Base-by-base conservation (phyloP, 2,888 invertebrate species). In the Mythimna lalbum region DNA sequence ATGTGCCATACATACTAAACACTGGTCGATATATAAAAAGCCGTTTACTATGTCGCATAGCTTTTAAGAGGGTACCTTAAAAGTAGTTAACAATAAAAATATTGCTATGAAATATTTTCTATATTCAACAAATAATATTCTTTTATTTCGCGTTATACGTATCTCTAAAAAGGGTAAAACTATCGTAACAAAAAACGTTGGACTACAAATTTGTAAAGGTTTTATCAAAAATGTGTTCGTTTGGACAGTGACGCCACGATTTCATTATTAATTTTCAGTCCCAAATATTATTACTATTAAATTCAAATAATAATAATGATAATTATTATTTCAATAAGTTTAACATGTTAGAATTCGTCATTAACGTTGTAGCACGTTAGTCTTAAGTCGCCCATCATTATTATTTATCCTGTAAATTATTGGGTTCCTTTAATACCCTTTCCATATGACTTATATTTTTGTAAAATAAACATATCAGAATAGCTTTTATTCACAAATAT, bases 21-120 rank as follows among this genome's bases (percentile, higher is more conserved):
- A 90, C 89, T 91, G 91, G 91, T 92, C 91, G 87, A 90, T 88
- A 89, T 88, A 87, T 89, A 88, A 86, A 90, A 91, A 90, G 90
- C 87, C 76, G 86, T 86, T 81, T 86, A 72, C 75, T 81, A 70
- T 85, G 80, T 86, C 85, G 90, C 90, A 84, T 90, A 91, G 92
- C 93, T 85, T 84, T 90, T 91, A 93, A 89, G 86, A 86, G 89
- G 87, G 85, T 84, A 83, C 84, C 95, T 95, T 95, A 95, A 86
- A 95, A 95, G 95, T 95, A 95, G 95, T 95, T 92, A 95, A 95
- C 95, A 94, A 93, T 93, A 82, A 91, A 93, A 93, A 92, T 90
- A 91, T 90, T 90, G 90, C 90, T 92, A 93, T 89, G 90, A 91
- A 91, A 91, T 91, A 91, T 89, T 86, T 82, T 82, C 84, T 89